Base-by-base conservation (phyloP, 1,140 invertebrate genomes). In the Magallana gigas region DNA sequence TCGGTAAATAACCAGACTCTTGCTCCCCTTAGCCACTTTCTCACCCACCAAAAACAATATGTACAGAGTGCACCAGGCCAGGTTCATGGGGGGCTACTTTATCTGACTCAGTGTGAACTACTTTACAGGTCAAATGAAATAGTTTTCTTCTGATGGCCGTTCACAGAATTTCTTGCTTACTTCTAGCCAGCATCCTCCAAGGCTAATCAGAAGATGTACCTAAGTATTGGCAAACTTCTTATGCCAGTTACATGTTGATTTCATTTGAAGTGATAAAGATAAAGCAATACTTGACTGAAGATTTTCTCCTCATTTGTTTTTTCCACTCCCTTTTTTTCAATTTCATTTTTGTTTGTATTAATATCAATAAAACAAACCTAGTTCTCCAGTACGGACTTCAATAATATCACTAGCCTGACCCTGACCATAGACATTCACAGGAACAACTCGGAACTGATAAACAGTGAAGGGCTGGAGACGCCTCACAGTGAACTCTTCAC, bases 371-470 rank as follows among this genome's bases (percentile, higher is more conserved):
- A 9, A 83, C 96, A 96, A 96, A 99, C 98, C 98, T 96, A 98
- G 97, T 96, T 99, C 98, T 93, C 98, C 98, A 80, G 98, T 99
- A 85, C 98, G 99, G 91, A 98, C 97, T 90, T 97, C 96, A 18
- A 97, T 97, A 0, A 98, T 96, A 36, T 96, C 95, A 91, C 98
- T 98, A 1, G 98, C 97, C 58, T 97, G 96, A 84, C 98, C 98
- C 90, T 98, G 96, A 60, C 98, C 99, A 91, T 98, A 97, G 92
- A 97, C 97, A 95, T 99, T 99, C 18, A 98, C 98, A 18, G 98
- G 98, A 89, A 98, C 97, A 87, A 99, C 97, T 94, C 97, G 97
- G 95, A 99, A 98, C 95, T 99, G 98, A 95, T 99, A 99, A 93
- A 87, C 98, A 0, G 98, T 99, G 95, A 98, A 99, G 2, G 98